phyloP scores from a whole-genome alignment of 2,888 invertebrate genomes.

The Protophormia terraenovae region DNA sequence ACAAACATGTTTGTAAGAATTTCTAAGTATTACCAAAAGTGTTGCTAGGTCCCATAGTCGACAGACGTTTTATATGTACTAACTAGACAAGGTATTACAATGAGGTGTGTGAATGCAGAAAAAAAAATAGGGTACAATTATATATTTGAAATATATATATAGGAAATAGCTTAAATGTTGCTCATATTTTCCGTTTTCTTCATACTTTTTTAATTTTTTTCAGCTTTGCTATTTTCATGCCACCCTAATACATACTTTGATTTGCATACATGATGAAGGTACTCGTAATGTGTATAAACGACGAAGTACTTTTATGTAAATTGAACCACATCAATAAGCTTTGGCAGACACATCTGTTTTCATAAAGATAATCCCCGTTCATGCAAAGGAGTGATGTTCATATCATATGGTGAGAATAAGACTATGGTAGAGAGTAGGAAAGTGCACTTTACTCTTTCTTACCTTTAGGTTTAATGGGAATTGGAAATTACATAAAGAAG shows the following conservation, averaged over 20 bases:
- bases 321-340: constrained; percentile 43
- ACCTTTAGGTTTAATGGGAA: background rate
- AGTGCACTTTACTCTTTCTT: background rate
- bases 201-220: too few relatives aligned
- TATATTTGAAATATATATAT: too few relatives aligned
- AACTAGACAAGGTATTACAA: background rate
- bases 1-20: background rate
- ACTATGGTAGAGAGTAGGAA: background rate
- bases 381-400: background rate
- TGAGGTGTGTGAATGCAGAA: background rate
- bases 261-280: background rate
- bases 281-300: background rate
- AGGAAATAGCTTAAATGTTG: too few relatives aligned
- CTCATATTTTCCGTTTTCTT: too few relatives aligned
- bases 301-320: constrained; percentile 25
- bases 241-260: background rate
- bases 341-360: constrained; percentile 36
- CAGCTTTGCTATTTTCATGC: too few relatives aligned
- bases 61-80: background rate
- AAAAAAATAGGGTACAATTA: background rate
- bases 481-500: too few relatives aligned
- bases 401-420: constrained; percentile 10
- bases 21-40: too few relatives aligned
- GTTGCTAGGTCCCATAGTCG: too few relatives aligned
- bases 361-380: constrained; percentile 24